Evolutionary conservation across 2,113 vertebrate genomes (phyloP), one percentile per base, ranked within the genome.

Genomic region (Chamaetylas fuelleborni): DNA sequence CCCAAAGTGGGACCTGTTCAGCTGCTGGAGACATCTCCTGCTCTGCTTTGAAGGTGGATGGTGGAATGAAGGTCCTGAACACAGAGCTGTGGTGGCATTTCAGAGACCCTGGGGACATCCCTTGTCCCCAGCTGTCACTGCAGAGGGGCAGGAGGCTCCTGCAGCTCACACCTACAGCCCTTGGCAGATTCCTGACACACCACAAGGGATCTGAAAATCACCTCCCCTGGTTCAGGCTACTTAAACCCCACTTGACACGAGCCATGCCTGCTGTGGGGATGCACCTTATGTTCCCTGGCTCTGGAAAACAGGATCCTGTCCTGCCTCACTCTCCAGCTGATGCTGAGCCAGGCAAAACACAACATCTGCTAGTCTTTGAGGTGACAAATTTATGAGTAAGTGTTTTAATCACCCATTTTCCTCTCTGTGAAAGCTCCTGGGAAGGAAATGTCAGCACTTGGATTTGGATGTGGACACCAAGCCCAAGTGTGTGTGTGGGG

Each of bases 171-270:
- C 33, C 76, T 5, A 1, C 48, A 58, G 58, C 45, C 72, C 90
- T 3, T 0, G 22, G 73, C 28, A 61, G 45, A 3, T 6, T 51
- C 36, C 60, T 50, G 60, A 13, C 9, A 5, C 2, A 24, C 3
- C 58, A 38, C 29, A 17, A n/a, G 25, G 33, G 22, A 26, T 26
- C 42, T 40, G n/a, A 33, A 56, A 54, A 11, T 3, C 53, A 54
- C 48, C 58, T 90, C 29, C 20, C 25, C 28, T 64, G 18, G 19
- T 13, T n/a, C 43, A 58, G 1, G 14, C n/a, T 23, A 0, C 62
- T 71, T 5, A 24, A 61, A 70, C 4, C 40, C 19, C 24, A 7
- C 45, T 19, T 16, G 22, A 28, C 1, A 19, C 0, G 2, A 40
- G 48, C 4, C 14, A 4, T 4, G 54, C 38, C 47, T 45, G 64